Conservation (phyloP, 2,888 invertebrate genomes). For the Tenthredo scrophulariae region DNA sequence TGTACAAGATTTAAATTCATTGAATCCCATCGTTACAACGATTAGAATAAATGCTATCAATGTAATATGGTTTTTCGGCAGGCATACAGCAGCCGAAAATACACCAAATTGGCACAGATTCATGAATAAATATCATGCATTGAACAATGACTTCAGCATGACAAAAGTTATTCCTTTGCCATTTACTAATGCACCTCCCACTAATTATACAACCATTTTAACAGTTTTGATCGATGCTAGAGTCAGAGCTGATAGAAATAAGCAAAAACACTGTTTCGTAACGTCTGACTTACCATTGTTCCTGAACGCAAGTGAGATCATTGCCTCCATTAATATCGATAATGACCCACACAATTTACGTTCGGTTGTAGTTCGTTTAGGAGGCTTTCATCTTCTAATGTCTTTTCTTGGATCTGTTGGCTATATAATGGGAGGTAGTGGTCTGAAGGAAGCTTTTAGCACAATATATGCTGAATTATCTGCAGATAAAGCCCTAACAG, state of each 20-base stretch:
- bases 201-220: constrained; percentile 66
- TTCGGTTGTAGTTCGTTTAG: constrained; percentile 64
- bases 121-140: constrained; percentile 59
- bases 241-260: constrained; percentile 60
- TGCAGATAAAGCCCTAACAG: too few relatives aligned
- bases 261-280: constrained; percentile 61
- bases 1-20: constrained; percentile 60
- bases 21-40: constrained; percentile 30
- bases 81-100: constrained; percentile 59
- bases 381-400: constrained; percentile 70
- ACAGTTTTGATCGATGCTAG: constrained; percentile 64
- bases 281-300: constrained; percentile 68
- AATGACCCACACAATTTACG: constrained; percentile 61
- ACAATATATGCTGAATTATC: neutral
- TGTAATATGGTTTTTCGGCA: constrained; percentile 65
- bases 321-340: constrained; percentile 61
- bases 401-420: constrained; percentile 71
- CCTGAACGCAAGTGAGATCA: constrained; percentile 67
- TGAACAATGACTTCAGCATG: constrained; percentile 59
- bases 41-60: constrained; percentile 63
- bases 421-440: constrained; percentile 69
- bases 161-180: constrained; percentile 66
- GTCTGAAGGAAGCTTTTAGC: constrained; percentile 54
- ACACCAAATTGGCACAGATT: constrained; percentile 66
- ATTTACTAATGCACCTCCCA: constrained; percentile 67